Evolutionary conservation across 1,140 invertebrate genomes (phyloP), one percentile per base, ranked within the genome.

Genomic region (Tigriopus japonicus): DNA sequence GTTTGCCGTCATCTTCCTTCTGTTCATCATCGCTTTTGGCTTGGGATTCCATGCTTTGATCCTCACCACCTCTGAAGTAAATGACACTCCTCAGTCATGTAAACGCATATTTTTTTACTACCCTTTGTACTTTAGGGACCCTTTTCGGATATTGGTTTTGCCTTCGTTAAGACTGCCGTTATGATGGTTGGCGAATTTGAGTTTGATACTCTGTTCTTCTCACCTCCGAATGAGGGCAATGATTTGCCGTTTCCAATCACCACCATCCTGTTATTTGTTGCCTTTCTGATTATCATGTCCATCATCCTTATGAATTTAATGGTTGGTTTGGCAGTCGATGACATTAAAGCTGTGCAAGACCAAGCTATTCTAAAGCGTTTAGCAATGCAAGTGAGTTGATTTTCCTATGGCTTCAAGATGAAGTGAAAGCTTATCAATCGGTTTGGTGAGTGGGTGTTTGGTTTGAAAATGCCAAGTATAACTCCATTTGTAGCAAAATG

Each of bases 131-230:
- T 51, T 51, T 51, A 51, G 21, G 21, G 15, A 3, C 15, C 45
- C 3, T 51, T 51, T 10, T 51, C 45, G 21, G 21, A 51, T 6
- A 52, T 59, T 12, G 63, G 56, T 2, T 41, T 54, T 80, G 86
- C 63, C 81, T 84, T 87, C 0, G 69, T 88, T 0, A 89, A 88
- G 72, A 84, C 84, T 0, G 78, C 87, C 1, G 83, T 87, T 41
- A 89, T 90, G 86, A 86, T 88, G 84, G 84, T 85, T 0, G 86
- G 86, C 0, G 84, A 89, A 68, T 70, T 88, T 42, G 85, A 88
- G 68, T 88, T 83, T 66, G 85, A 87, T 67, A 82, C 84, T 62
- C 80, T 87, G 55, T 87, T 88, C 67, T 23, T 23, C 12, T n/a
- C 35, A 12, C 86, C 83, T 66, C 74, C 77, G 21, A 71, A 80